Conservation (phyloP, 2,888 invertebrate species). For the Leptodirus hochenwartii region DNA sequence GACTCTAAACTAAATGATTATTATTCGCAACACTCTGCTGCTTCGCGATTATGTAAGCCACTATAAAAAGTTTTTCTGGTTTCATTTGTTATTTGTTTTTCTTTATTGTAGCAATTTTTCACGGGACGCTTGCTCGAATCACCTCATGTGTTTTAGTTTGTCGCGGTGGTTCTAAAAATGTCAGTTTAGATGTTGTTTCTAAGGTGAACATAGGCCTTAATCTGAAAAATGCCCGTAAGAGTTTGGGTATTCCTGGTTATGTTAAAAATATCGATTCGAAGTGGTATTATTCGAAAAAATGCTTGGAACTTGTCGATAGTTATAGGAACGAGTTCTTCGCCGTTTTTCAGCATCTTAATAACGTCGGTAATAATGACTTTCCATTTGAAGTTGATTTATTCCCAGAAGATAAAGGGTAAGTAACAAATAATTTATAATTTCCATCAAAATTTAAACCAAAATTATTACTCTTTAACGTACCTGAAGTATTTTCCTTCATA, state of each 20-base stretch:
- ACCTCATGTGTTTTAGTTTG: too few species aligned
- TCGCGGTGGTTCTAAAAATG: not conserved
- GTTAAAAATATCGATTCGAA: constrained; percentile 48
- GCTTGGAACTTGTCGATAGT: constrained; percentile 45
- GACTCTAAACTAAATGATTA: constrained; percentile 21
- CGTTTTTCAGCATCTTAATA: constrained; percentile 25
- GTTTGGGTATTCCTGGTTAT: constrained; percentile 61
- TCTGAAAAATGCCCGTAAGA: constrained; percentile 72
- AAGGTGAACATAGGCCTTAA: constrained; percentile 77
- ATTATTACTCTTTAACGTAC: not conserved
- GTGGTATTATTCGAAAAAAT: constrained; percentile 71
- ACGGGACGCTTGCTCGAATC: too few species aligned
- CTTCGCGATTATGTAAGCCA: constrained; percentile 34
- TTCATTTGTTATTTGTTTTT: constrained; percentile 4
- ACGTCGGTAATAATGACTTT: constrained; percentile 36
- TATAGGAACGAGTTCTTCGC: constrained; percentile 58
- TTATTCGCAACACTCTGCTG: constrained; percentile 38
- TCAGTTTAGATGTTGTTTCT: constrained; percentile 23
- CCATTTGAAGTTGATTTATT: constrained; percentile 54
- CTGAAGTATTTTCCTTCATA: too few species aligned
- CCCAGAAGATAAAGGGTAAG: constrained; percentile 16
- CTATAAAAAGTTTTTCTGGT: constrained; percentile 2
- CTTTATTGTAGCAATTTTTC: constrained; percentile 2
- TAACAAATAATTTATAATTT: constrained; percentile 5
- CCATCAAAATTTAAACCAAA: not conserved